phyloP scores from a whole-genome alignment of 2,113 vertebrate species.

The Indicator maculatus region DNA sequence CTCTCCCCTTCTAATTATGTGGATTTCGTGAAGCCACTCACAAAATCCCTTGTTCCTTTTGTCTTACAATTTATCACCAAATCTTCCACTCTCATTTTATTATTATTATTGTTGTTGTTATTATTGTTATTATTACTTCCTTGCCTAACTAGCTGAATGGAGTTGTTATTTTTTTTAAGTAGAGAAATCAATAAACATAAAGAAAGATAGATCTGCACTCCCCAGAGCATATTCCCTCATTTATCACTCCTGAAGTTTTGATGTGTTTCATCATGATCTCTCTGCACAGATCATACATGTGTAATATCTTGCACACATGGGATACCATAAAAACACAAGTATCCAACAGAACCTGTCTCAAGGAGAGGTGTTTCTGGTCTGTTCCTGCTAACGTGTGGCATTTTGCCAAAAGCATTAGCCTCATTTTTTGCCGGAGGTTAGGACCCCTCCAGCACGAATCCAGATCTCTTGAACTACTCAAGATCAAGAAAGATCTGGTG shows the following conservation, averaged over 20 bases:
- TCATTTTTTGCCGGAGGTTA: not conserved
- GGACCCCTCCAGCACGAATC: not conserved
- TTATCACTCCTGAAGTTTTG: slow-evolving; percentile 26
- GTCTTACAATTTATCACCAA: not conserved
- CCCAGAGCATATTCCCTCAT: not conserved
- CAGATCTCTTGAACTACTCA: not conserved
- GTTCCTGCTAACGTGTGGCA: not conserved
- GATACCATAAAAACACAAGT: not conserved
- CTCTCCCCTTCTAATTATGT: not conserved
- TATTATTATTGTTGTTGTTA: not conserved
- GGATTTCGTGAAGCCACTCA: not conserved
- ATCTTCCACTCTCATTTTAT: not conserved
- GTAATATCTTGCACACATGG: not conserved
- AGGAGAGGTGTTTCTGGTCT: not conserved
- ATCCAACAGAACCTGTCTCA: not conserved
- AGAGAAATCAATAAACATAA: slow-evolving; percentile 30
- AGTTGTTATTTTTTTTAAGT: not conserved
- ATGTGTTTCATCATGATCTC: slow-evolving; percentile 12
- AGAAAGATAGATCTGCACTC: not conserved
- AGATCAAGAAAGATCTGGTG: not conserved
- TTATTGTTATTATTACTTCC: not conserved
- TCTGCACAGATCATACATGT: not conserved
- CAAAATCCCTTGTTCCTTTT: not conserved
- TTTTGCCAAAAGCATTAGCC: not conserved
- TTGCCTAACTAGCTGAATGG: not conserved